These are phyloP conservation scores for Ophioninae sp. DNA, from an alignment of 2,888 invertebrate genomes.

Conservation along the genomic window DNA sequence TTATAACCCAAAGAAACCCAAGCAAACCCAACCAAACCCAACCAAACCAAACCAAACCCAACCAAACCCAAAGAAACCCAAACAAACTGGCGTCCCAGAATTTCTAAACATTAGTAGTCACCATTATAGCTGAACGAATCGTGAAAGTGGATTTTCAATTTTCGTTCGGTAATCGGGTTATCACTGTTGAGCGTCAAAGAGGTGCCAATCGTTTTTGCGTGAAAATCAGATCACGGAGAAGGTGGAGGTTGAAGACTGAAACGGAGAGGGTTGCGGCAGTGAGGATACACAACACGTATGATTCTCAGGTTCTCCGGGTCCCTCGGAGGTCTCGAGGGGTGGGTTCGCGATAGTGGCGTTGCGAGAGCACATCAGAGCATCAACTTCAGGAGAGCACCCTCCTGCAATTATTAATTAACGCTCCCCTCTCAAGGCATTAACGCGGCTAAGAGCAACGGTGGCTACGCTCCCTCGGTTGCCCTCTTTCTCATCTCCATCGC, in stretches of 20 bases:
- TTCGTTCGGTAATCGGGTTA: background rate
- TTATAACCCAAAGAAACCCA: too few species aligned
- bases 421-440: slow-evolving; percentile 80
- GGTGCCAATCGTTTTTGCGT: slow-evolving; percentile 35
- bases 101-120: background rate
- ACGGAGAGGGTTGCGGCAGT: slow-evolving; percentile 30
- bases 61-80: too few species aligned
- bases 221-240: slow-evolving; percentile 35
- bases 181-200: background rate
- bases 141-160: background rate
- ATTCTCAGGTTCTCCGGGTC: slow-evolving; percentile 62
- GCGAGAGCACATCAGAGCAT: slow-evolving; percentile 44
- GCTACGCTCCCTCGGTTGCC: slow-evolving; percentile 61
- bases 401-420: slow-evolving; percentile 81
- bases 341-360: slow-evolving; percentile 41
- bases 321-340: slow-evolving; percentile 60
- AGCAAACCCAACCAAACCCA: too few species aligned
- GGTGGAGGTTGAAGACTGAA: background rate
- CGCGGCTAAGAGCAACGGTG: slow-evolving; percentile 71
- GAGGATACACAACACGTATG: slow-evolving; percentile 66
- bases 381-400: slow-evolving; percentile 71
- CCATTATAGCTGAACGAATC: background rate
- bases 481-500: slow-evolving; percentile 60
- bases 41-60: too few species aligned
- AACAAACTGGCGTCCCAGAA: background rate